A percentile compares a stretch with the other conserved stretches of the same genome.
These are phyloP conservation scores for Thereva nobilitata DNA, from an alignment of 2,888 invertebrate genomes.

Conservation along the genomic window DNA sequence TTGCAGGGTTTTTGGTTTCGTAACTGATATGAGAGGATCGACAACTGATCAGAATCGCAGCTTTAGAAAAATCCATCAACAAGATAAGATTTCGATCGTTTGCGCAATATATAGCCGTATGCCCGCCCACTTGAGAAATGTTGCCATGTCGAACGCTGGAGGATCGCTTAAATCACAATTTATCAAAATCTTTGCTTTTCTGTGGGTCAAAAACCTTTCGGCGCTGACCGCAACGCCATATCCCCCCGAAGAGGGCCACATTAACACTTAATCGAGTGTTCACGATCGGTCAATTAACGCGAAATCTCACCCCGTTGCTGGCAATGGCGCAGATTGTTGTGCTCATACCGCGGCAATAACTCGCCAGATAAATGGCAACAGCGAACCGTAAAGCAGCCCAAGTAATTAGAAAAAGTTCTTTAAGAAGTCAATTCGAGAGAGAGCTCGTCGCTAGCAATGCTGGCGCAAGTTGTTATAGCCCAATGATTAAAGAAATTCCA, in stretches of 20 bases:
- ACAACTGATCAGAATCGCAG: no score
- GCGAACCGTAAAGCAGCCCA: conserved; percentile 24
- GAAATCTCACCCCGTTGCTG: conserved; percentile 17
- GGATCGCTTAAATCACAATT: no score
- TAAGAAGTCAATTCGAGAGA: conserved; percentile 17
- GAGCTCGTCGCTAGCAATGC: neutral
- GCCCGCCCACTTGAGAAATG: no score
- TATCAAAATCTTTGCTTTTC: no score
- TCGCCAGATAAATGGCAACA: conserved; percentile 20
- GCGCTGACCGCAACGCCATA: neutral
- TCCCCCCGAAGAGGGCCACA: conserved; percentile 5
- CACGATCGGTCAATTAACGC: conserved; percentile 35
- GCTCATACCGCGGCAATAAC: conserved; percentile 25
- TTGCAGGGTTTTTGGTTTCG: no score
- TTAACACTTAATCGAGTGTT: conserved; percentile 32
- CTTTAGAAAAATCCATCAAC: no score
- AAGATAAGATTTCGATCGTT: no score
- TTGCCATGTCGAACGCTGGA: no score
- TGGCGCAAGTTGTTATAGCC: conserved; percentile 14
- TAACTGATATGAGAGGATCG: no score
- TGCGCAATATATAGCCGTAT: no score
- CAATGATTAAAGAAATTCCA: conserved; percentile 31
- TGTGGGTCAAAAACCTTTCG: conserved; percentile 13
- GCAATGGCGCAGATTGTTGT: conserved; percentile 20
- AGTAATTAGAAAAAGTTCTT: conserved; percentile 34